Evolutionary conservation across 2,888 invertebrate genomes (phyloP), one percentile per base, ranked within the genome.

Genomic region (Nycteola revayana): DNA sequence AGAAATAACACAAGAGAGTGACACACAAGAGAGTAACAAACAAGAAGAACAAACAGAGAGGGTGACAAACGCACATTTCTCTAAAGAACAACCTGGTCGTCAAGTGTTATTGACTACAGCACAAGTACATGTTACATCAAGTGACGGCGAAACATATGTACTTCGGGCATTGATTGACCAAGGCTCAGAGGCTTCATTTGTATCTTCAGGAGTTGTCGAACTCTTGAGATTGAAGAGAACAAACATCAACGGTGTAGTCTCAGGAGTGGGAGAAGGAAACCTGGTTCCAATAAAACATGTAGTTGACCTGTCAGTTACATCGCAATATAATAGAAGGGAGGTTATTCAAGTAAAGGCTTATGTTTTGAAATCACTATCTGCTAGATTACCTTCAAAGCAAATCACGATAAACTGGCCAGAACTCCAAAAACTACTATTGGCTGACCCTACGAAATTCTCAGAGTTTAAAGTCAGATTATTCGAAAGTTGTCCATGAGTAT

Each of bases 161-260:
- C 40, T 50, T 32, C 43, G 54, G 32, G 48, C 45, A 20, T 40
- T 55, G 20, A 43, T 58, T 36, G 50, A 58, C 32, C 55, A 55
- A 37, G 58, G 55, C 1, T 58, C 55, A 22, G 48, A 53, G 36
- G 58, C 55, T 28, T 51, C 58, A 25, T 56, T 58, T 25, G 34
- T 58, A 7, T 34, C 48, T 10, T 46, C 41, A 26, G 39, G 44
- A 31, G 40, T 34, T 25, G 48, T 44, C 4, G 36, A 49, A 26
- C 25, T 49, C 8, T 47, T 54, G 21, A 35, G 45, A 3, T 25
- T 57, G 26, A 34, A 23, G 22, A 44, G 25, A 35, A 42, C 39
- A 1, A 31, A 30, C 8, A 49, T 51, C 30, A 42, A 40, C 8
- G 45, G 48, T 26, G 26, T 36, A 21, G 45, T 48, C 20, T 52